A percentile compares a stretch with the other conserved stretches of the same genome.
These are phyloP conservation scores for Sinella curviseta DNA, from an alignment of 1,140 invertebrate species.

Conservation along the genomic window DNA sequence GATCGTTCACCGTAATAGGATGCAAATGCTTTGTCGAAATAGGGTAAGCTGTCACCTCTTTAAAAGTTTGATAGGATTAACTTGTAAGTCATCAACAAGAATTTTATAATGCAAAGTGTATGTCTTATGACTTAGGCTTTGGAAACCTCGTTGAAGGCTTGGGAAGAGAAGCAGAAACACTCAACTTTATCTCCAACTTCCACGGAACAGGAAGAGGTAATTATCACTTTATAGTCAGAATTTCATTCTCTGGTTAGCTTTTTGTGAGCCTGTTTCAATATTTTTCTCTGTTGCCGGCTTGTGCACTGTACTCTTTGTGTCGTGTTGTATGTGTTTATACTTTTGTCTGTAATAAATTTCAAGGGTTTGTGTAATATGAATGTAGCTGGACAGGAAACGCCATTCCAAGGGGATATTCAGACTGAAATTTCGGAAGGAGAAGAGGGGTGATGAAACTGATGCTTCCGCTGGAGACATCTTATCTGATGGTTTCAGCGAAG, in stretches of 20 bases:
- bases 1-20: slow-evolving; percentile 94
- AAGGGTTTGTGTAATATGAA: slow-evolving; percentile 29
- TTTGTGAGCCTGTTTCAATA: not conserved
- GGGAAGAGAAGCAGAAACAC: slow-evolving; percentile 90
- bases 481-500: slow-evolving; percentile 45
- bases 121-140: slow-evolving; percentile 62
- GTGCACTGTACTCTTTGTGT: not conserved
- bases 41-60: slow-evolving; percentile 59
- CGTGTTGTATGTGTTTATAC: slow-evolving; percentile 10
- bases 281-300: not conserved
- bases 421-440: slow-evolving; percentile 50
- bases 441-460: slow-evolving; percentile 38
- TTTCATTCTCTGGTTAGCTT: slow-evolving; percentile 16
- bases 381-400: slow-evolving; percentile 50
- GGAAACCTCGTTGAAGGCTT: slow-evolving; percentile 83
- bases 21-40: slow-evolving; percentile 91
- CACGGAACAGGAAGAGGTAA: slow-evolving; percentile 42
- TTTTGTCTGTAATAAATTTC: slow-evolving; percentile 18
- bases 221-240: not conserved
- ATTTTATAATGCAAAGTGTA: slow-evolving; percentile 2
- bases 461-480: slow-evolving; percentile 16
- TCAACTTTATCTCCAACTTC: slow-evolving; percentile 56
- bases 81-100: not conserved
- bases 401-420: slow-evolving; percentile 50
- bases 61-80: not conserved